phyloP scores from a whole-genome alignment of 2,888 invertebrate genomes.

The Limnephilus auricula region DNA sequence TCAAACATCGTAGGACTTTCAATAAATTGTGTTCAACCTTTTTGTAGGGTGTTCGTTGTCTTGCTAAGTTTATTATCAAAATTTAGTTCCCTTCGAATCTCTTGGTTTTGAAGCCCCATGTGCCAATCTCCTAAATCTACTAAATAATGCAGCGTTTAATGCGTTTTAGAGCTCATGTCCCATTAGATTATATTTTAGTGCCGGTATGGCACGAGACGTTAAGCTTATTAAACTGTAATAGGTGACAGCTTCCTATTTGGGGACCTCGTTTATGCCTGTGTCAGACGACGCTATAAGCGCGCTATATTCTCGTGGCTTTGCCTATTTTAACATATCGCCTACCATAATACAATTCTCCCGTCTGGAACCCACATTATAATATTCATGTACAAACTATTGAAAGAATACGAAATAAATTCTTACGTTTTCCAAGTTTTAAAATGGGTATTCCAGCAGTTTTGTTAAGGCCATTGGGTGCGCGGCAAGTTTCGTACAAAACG shows the following conservation, averaged over 20 bases:
- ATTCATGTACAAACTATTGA: too few species aligned
- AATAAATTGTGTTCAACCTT: neutral
- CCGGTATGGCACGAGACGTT: neutral
- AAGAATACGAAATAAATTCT: too few species aligned
- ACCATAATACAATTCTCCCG: too few species aligned
- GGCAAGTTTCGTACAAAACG: too few species aligned
- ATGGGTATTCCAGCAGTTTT: too few species aligned
- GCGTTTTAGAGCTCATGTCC: neutral
- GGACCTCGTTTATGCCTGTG: neutral
- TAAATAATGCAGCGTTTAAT: neutral
- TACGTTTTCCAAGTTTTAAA: too few species aligned
- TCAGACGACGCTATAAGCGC: too few species aligned
- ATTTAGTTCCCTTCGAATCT: neutral
- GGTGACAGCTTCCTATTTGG: neutral
- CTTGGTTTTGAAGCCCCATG: neutral
- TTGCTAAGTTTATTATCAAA: neutral
- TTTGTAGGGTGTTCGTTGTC: neutral
- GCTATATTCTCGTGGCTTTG: too few species aligned
- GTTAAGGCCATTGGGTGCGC: too few species aligned
- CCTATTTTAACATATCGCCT: too few species aligned
- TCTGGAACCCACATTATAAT: too few species aligned
- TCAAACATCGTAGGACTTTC: neutral
- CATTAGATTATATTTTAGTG: neutral
- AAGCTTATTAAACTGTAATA: neutral
- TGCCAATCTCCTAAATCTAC: neutral